phyloP scores from a whole-genome alignment of 2,113 vertebrate species.

The Ochotona princeps region DNA sequence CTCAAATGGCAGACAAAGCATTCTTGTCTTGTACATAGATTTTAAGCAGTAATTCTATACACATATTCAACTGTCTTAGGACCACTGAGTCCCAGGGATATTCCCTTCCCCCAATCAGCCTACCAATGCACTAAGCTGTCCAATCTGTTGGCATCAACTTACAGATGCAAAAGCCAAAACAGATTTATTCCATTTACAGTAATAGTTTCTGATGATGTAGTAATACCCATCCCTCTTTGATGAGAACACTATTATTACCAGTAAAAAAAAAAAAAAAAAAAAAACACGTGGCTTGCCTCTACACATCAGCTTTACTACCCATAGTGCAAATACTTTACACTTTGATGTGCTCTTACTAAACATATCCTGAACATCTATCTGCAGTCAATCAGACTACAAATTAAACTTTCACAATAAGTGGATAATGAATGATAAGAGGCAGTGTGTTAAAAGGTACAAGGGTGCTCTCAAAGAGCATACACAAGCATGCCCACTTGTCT shows the following conservation, averaged over 20 bases:
- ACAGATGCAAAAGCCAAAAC: not conserved
- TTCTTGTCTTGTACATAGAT: not conserved
- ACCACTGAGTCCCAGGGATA: not conserved
- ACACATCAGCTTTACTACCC: not conserved
- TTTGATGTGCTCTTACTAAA: not conserved
- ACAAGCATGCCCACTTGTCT: not conserved
- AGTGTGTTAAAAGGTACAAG: not conserved
- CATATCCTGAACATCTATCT: slow-evolving; percentile 19
- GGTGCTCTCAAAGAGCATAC: not conserved
- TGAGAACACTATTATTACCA: not conserved
- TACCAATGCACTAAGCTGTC: not conserved
- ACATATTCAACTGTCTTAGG: not conserved
- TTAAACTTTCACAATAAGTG: slow-evolving; percentile 35
- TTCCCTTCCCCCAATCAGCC: not conserved
- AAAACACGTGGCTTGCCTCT: slow-evolving; percentile 27
- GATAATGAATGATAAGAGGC: not conserved
- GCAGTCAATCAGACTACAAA: not conserved
- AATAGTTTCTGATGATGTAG: not conserved
- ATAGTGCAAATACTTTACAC: not conserved
- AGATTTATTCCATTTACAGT: not conserved
- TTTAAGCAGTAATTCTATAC: not conserved
- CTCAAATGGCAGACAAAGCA: not conserved
- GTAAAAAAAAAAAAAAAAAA: not conserved
- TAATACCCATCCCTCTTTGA: not conserved
- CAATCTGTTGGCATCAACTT: not conserved